Evolutionary conservation across 2,888 invertebrate species (phyloP).

Genomic region (Tetrapedia diversipes): DNA sequence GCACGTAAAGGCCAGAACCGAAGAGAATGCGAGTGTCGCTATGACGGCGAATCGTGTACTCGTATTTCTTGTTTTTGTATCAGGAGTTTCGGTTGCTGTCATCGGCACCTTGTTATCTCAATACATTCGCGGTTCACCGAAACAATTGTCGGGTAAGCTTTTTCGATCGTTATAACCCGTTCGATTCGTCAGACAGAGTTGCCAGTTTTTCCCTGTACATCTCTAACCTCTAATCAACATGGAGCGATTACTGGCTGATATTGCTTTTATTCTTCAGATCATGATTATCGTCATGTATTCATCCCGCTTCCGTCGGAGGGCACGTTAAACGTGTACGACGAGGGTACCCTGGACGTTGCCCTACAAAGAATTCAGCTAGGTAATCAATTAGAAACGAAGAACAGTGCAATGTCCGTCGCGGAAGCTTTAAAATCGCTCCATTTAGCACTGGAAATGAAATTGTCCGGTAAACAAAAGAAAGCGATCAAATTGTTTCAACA

Average conservation of each 20-base stretch:
- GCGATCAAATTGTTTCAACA: conserved; percentile 94
- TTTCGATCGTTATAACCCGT: no score
- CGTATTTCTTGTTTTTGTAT: conserved; percentile 72
- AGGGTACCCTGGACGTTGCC: conserved; percentile 69
- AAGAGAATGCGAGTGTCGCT: conserved; percentile 56
- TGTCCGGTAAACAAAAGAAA: conserved; percentile 92
- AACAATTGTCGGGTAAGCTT: conserved; percentile 64
- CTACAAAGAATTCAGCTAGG: conserved; percentile 56
- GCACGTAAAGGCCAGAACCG: conserved; percentile 58
- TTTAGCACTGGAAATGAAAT: conserved; percentile 93
- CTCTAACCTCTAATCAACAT: not conserved
- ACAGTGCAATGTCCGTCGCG: conserved; percentile 82
- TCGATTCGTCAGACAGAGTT: no score
- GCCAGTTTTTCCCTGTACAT: no score
- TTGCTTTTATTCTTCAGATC: conserved; percentile 55
- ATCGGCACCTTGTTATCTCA: conserved; percentile 74
- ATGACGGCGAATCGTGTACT: conserved; percentile 70
- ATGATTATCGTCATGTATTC: conserved; percentile 69
- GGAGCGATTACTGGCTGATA: no score
- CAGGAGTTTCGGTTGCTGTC: conserved; percentile 74
- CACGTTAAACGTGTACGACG: conserved; percentile 74
- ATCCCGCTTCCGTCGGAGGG: conserved; percentile 74
- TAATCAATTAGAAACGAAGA: conserved; percentile 54
- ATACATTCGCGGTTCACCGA: conserved; percentile 68
- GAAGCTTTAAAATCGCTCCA: conserved; percentile 94